Conservation (phyloP, 2,113 vertebrate species). For the Pseudopodoces humilis region DNA sequence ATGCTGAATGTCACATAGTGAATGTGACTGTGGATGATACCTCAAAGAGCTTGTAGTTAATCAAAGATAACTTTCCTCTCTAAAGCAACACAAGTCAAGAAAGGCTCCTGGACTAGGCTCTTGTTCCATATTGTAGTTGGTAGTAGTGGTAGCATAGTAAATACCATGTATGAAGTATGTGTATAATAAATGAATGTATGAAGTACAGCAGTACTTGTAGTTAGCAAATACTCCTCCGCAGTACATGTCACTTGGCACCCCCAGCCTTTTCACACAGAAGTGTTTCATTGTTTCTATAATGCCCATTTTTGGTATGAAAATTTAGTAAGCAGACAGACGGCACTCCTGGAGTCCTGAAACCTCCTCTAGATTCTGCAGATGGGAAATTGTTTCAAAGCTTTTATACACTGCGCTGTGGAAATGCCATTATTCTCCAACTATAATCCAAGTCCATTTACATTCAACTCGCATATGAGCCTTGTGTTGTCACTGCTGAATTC, state of each 20-base stretch:
- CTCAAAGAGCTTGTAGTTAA: neutral
- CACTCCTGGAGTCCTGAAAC: conserved; percentile 65
- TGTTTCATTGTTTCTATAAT: conserved; percentile 5
- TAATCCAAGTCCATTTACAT: conserved; percentile 58
- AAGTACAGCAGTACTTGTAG: neutral
- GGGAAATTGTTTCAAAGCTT: conserved; percentile 61
- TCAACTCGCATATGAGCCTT: neutral
- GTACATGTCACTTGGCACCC: neutral
- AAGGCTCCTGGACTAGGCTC: neutral
- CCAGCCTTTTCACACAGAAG: neutral
- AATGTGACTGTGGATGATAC: neutral
- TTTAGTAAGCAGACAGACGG: conserved; percentile 59
- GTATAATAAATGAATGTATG: neutral
- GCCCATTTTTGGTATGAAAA: conserved; percentile 63
- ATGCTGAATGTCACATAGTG: neutral
- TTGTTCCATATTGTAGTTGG: neutral
- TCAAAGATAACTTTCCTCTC: neutral
- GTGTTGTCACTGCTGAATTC: neutral
- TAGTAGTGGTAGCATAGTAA: neutral
- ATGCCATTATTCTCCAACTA: conserved; percentile 22
- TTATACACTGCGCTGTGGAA: neutral
- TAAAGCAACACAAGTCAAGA: neutral
- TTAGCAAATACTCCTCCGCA: neutral
- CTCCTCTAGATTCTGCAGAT: conserved; percentile 68
- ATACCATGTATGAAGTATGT: neutral